These are phyloP conservation scores for Coelogynopora nodosa DNA, from an alignment of 2,888 invertebrate species.

Conservation along the genomic window DNA sequence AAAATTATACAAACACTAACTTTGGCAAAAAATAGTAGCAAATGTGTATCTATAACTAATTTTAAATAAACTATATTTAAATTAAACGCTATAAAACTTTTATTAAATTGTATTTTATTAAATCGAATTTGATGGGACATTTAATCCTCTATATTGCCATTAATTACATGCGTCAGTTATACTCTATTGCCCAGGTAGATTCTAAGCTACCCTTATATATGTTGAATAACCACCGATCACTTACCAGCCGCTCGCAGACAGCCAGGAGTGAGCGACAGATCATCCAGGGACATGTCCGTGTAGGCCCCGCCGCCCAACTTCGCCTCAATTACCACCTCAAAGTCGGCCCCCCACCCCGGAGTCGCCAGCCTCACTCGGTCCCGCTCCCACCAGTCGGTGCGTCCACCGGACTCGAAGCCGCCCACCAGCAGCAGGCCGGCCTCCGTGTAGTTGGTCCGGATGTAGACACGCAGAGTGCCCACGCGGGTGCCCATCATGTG, in stretches of 20 bases:
- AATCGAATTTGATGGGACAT: too few relatives aligned
- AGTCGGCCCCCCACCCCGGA: background rate
- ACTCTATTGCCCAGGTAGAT: too few relatives aligned
- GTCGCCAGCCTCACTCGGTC: conserved; percentile 1
- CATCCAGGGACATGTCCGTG: conserved; percentile 56
- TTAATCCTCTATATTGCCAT: too few relatives aligned
- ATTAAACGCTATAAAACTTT: too few relatives aligned
- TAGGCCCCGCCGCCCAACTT: conserved; percentile 51
- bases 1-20: too few relatives aligned
- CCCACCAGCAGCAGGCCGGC: background rate
- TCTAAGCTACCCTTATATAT: too few relatives aligned
- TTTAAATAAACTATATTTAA: too few relatives aligned
- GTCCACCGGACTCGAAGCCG: background rate
- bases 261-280: conserved; percentile 54
- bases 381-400: conserved; percentile 33
- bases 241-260: conserved; percentile 48
- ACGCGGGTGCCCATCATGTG: background rate
- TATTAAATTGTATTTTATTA: too few relatives aligned
- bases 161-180: too few relatives aligned
- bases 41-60: too few relatives aligned
- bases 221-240: too few relatives aligned
- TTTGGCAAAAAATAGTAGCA: too few relatives aligned
- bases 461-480: conserved; percentile 36
- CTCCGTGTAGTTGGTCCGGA: conserved; percentile 41
- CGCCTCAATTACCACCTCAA: conserved; percentile 55